Percentiles rank a stretch among this genome's conserved stretches.
These are phyloP conservation scores for Allobates femoralis DNA, from an alignment of 2,797 vertebrate species.

Conservation along the genomic window DNA sequence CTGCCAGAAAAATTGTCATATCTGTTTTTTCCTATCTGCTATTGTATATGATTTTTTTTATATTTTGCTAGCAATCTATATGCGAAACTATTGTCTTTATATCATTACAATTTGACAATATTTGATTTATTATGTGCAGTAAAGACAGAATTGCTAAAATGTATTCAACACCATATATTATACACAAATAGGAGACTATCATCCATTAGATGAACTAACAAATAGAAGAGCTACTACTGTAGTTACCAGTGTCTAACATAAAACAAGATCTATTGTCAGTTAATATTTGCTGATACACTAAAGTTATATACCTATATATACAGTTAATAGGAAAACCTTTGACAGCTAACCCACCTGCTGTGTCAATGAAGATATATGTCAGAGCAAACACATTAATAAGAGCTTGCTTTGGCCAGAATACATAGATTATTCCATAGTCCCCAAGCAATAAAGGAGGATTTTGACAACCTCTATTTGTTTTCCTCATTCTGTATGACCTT, in stretches of 20 bases:
- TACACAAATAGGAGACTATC: not conserved
- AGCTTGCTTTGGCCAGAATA: constrained; percentile 30
- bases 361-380: constrained; percentile 27
- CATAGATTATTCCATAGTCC: constrained; percentile 30
- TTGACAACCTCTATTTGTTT: constrained; percentile 47
- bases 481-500: constrained; percentile 18
- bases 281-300: not conserved
- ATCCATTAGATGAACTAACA: not conserved
- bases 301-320: constrained; percentile 18
- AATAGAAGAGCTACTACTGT: constrained; percentile 9
- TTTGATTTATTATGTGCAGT: no score
- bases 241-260: constrained; percentile 17
- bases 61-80: no score
- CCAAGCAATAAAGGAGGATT: constrained; percentile 32
- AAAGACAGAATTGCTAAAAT: not conserved
- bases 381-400: constrained; percentile 35
- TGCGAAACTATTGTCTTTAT: no score
- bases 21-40: no score
- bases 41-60: no score
- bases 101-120: no score
- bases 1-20: no score
- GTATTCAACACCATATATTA: not conserved
- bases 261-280: constrained; percentile 9
- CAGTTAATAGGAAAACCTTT: not conserved
- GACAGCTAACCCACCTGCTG: not conserved